Evolutionary conservation across 2,888 invertebrate genomes (phyloP).

Genomic region (Nudaria mundana): DNA sequence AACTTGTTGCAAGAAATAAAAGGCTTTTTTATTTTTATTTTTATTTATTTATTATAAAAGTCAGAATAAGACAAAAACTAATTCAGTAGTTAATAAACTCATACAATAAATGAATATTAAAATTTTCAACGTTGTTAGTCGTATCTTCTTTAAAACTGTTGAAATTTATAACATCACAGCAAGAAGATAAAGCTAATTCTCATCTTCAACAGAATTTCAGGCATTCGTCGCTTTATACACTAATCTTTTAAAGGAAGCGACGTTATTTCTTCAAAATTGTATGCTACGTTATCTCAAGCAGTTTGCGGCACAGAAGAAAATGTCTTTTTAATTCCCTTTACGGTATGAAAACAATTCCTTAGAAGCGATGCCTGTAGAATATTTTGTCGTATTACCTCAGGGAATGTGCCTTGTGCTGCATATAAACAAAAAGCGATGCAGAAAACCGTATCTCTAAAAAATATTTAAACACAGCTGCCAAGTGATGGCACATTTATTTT

Average conservation of each 20-base stretch:
- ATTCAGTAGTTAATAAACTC: no score
- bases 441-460: slow-evolving; percentile 1
- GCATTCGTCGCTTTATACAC: background rate
- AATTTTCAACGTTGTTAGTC: background rate
- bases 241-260: slow-evolving; percentile 12
- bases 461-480: slow-evolving; percentile 8
- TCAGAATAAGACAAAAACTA: no score
- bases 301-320: slow-evolving; percentile 28
- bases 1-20: no score
- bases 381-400: slow-evolving; percentile 14
- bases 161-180: background rate
- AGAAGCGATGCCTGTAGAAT: slow-evolving; percentile 15
- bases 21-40: no score
- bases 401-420: slow-evolving; percentile 17
- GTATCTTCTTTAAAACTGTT: no score
- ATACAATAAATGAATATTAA: no score
- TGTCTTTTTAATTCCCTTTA: slow-evolving; percentile 28
- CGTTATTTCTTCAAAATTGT: slow-evolving; percentile 24
- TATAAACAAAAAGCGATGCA: slow-evolving; percentile 25
- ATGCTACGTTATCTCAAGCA: slow-evolving; percentile 23
- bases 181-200: background rate
- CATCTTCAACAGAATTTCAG: background rate
- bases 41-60: no score
- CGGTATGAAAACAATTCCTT: slow-evolving; percentile 28
- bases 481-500: slow-evolving; percentile 10